Percentiles rank a stretch among this genome's conserved stretches.
phyloP scores from a whole-genome alignment of 2,113 vertebrate species.

The Pterocles orientalis region DNA sequence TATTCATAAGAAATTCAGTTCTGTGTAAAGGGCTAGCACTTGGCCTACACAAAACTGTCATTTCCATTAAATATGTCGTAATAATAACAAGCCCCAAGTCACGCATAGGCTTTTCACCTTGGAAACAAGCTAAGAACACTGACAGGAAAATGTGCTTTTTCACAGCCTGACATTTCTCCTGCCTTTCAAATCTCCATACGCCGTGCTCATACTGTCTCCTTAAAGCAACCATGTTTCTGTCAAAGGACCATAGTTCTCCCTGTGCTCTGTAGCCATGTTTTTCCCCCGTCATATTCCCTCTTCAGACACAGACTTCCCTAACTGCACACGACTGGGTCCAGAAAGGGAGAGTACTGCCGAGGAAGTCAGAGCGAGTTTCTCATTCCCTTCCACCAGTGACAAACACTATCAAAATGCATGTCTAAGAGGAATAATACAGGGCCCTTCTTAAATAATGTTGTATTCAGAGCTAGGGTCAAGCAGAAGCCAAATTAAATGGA shows the following conservation, averaged over 20 bases:
- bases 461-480: neutral
- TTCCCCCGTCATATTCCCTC: neutral
- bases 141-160: neutral
- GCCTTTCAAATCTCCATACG: neutral
- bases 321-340: neutral
- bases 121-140: neutral
- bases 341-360: neutral
- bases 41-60: neutral
- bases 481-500: neutral
- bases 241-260: neutral
- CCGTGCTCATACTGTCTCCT: neutral
- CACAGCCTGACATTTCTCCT: neutral
- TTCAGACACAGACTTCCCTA: neutral
- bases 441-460: neutral
- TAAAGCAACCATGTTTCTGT: neutral
- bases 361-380: neutral
- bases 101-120: neutral
- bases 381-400: neutral
- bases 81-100: neutral
- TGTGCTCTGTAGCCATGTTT: neutral
- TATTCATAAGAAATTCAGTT: neutral
- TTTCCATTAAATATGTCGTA: neutral
- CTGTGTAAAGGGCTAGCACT: neutral
- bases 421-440: neutral
- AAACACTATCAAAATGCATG: neutral